phyloP scores from a whole-genome alignment of 2,888 invertebrate genomes.

The Melitaea athalia region DNA sequence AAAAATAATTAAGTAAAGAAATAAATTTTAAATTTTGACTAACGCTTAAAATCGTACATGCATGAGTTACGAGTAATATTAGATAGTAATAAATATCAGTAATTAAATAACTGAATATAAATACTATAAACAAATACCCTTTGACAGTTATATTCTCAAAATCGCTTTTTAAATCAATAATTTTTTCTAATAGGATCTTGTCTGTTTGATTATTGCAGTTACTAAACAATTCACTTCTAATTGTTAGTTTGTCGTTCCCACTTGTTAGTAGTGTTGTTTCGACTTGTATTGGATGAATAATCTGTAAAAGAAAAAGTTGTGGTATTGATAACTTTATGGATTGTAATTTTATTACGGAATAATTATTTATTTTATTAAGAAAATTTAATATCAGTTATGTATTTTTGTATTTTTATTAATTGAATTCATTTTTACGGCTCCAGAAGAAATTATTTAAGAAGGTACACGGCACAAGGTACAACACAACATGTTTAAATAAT shows the following conservation, averaged over 20 bases:
- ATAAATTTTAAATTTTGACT: no score
- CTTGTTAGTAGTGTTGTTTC: slow-evolving; percentile 41
- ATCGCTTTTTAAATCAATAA: slow-evolving; percentile 31
- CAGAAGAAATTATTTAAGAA: no score
- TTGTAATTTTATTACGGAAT: no score
- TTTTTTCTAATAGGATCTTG: slow-evolving; percentile 6
- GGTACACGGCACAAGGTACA: background rate
- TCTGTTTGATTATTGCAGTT: slow-evolving; percentile 32
- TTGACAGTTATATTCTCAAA: slow-evolving; percentile 24
- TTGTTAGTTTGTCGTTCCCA: slow-evolving; percentile 28
- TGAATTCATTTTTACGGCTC: no score
- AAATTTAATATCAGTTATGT: no score
- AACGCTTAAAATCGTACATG: background rate
- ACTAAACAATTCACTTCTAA: slow-evolving; percentile 32
- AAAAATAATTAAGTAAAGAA: no score
- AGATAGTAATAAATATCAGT: background rate
- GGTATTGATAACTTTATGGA: no score
- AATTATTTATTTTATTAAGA: no score
- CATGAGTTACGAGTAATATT: background rate
- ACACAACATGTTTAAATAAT: no score
- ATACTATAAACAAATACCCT: slow-evolving; percentile 26
- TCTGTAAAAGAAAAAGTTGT: slow-evolving; percentile 19
- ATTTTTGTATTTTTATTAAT: no score
- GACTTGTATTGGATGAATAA: slow-evolving; percentile 21
- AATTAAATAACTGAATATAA: slow-evolving; percentile 11